Evolutionary conservation across 2,113 vertebrate genomes (phyloP).

Genomic region (Coracopsis vasa): DNA sequence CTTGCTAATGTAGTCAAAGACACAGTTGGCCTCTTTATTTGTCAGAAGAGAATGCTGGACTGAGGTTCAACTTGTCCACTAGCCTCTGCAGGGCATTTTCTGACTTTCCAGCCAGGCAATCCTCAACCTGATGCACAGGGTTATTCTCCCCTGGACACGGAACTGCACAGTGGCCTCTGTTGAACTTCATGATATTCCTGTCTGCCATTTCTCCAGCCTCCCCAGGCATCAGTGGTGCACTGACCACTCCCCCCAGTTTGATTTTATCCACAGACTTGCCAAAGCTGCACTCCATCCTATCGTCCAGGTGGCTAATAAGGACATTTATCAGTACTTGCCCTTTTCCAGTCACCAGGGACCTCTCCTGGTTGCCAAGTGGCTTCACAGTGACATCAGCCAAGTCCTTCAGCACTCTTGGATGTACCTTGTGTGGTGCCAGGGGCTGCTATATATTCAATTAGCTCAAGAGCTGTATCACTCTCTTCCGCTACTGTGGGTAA

Average conservation of each 20-base stretch:
- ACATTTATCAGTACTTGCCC: background rate
- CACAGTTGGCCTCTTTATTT: fast-evolving
- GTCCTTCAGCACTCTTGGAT: background rate
- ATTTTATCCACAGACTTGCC: background rate
- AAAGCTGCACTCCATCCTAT: background rate
- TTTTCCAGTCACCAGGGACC: background rate
- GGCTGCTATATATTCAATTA: background rate
- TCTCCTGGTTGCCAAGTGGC: background rate
- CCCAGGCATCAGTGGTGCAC: background rate
- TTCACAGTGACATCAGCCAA: background rate
- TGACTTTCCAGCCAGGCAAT: background rate
- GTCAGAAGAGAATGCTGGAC: background rate
- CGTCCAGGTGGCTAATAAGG: background rate
- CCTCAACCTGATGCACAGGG: background rate
- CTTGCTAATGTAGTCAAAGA: background rate
- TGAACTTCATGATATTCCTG: background rate
- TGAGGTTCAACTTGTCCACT: background rate
- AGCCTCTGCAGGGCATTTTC: background rate
- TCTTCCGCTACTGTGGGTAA: background rate
- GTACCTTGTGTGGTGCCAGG: background rate
- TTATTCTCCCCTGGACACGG: background rate
- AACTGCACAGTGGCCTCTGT: background rate
- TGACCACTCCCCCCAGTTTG: background rate
- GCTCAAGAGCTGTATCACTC: background rate
- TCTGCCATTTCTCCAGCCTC: background rate